These are phyloP conservation scores for Dastarcus helophoroides DNA, from an alignment of 2,888 invertebrate genomes.

Conservation along the genomic window DNA sequence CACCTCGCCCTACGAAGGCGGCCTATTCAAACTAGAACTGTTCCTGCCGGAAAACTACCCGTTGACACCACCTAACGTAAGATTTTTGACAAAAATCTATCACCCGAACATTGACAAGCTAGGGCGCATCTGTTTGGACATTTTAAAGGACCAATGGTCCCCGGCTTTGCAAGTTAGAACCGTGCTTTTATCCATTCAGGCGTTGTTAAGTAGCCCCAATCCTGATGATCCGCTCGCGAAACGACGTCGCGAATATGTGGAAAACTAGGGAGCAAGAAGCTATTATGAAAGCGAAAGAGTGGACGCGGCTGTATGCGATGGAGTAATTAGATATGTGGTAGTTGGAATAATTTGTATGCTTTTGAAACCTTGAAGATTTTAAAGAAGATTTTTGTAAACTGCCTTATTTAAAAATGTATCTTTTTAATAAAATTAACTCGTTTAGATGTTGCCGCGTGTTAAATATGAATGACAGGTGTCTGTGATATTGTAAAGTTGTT, in stretches of 20 bases:
- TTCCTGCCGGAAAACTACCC: slow-evolving; percentile 99
- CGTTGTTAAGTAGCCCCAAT: slow-evolving; percentile 87
- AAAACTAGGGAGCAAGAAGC: slow-evolving; percentile 96
- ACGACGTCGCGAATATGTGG: slow-evolving; percentile 98
- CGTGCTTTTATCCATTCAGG: slow-evolving; percentile 95
- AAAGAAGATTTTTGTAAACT: too few species aligned
- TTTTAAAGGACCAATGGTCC: slow-evolving; percentile 97
- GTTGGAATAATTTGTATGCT: too few species aligned
- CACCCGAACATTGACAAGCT: slow-evolving; percentile 99
- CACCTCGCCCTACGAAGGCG: slow-evolving; percentile 97
- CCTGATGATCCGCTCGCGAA: slow-evolving; percentile 97
- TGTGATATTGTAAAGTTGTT: too few species aligned
- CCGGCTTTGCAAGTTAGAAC: slow-evolving; percentile 99
- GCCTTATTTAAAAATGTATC: too few species aligned
- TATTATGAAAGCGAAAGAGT: slow-evolving; percentile 86
- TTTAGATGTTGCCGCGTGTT: too few species aligned
- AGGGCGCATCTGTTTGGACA: slow-evolving; percentile 98
- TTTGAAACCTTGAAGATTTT: too few species aligned
- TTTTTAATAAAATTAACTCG: too few species aligned
- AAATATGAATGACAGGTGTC: too few species aligned
- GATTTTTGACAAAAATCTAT: slow-evolving; percentile 99
- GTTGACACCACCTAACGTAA: slow-evolving; percentile 98
- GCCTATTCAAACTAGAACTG: slow-evolving; percentile 93
- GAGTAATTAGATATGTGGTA: slow-evolving; percentile 21
- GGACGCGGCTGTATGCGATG: slow-evolving; percentile 80